Percentiles rank a stretch among this genome's conserved stretches.
Evolutionary conservation across 2,113 vertebrate genomes (phyloP).

Genomic region (Pyrgilauda ruficollis): DNA sequence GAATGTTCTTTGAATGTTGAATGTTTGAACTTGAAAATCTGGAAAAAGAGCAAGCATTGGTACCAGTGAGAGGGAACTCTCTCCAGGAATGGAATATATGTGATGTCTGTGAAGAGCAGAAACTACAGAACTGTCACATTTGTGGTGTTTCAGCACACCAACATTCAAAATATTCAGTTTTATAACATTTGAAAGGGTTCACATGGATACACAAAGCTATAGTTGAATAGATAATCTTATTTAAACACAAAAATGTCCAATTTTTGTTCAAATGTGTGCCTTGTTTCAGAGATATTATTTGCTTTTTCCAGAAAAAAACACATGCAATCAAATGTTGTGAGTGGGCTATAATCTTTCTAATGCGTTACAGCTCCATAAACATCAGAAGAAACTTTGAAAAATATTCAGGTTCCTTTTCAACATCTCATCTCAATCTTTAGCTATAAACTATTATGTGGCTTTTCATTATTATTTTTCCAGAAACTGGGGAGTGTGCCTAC

Average conservation of each 20-base stretch:
- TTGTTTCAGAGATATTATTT: fast-evolving
- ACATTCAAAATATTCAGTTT: neutral
- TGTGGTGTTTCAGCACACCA: neutral
- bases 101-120: neutral
- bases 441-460: neutral
- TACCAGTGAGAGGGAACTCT: neutral
- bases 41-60: neutral
- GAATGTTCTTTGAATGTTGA: neutral
- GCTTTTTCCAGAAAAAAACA: neutral
- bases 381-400: neutral
- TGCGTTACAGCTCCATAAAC: neutral
- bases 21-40: neutral
- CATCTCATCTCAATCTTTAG: neutral
- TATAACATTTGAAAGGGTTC: neutral
- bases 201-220: neutral
- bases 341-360: neutral
- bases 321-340: neutral
- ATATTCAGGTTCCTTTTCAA: neutral
- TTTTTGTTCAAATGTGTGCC: neutral
- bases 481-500: neutral
- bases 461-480: neutral
- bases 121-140: neutral
- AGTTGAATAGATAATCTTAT: neutral
- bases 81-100: neutral
- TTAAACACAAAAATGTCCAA: neutral